A percentile compares a stretch with the other conserved stretches of the same genome.
Conservation (phyloP, 2,113 vertebrate species). For the Plecotus auritus region DNA sequence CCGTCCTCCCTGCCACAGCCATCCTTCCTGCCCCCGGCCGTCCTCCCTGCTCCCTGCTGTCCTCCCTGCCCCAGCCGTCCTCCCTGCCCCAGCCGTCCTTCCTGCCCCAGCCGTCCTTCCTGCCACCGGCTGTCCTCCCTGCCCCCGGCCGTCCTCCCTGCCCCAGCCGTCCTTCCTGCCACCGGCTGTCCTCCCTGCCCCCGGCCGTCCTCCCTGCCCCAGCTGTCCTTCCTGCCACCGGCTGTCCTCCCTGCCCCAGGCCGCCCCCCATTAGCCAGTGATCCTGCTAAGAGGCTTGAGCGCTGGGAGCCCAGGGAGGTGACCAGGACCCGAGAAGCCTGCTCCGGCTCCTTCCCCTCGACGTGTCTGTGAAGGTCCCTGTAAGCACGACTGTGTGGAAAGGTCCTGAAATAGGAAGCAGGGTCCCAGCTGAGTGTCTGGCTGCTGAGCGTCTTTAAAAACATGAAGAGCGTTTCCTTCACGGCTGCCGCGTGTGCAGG, state of each 20-base stretch:
- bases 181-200: too few species aligned
- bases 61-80: not conserved
- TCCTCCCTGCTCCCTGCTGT: rapidly evolving
- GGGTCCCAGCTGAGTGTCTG: conserved; percentile 59
- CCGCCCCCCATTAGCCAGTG: not conserved
- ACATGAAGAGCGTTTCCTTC: conserved; percentile 69
- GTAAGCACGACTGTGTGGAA: conserved; percentile 47
- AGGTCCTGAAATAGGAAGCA: conserved; percentile 76
- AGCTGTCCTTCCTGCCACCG: rapidly evolving
- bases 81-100: rapidly evolving
- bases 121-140: not conserved
- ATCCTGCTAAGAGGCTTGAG: not conserved
- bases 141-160: too few species aligned
- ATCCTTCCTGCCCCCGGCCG: too few species aligned
- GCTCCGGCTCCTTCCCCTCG: conserved; percentile 47
- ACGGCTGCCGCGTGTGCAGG: conserved; percentile 67
- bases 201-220: not conserved
- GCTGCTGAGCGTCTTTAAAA: conserved; percentile 56
- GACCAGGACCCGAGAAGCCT: not conserved
- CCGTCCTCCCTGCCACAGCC: too few species aligned
- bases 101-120: not conserved
- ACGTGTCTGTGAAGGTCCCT: conserved; percentile 66
- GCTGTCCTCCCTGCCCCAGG: not conserved
- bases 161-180: too few species aligned
- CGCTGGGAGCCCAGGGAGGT: not conserved